Percentiles rank a stretch among this genome's conserved stretches.
phyloP scores from a whole-genome alignment of 2,888 invertebrate species.

The Acrocera orbiculus region DNA sequence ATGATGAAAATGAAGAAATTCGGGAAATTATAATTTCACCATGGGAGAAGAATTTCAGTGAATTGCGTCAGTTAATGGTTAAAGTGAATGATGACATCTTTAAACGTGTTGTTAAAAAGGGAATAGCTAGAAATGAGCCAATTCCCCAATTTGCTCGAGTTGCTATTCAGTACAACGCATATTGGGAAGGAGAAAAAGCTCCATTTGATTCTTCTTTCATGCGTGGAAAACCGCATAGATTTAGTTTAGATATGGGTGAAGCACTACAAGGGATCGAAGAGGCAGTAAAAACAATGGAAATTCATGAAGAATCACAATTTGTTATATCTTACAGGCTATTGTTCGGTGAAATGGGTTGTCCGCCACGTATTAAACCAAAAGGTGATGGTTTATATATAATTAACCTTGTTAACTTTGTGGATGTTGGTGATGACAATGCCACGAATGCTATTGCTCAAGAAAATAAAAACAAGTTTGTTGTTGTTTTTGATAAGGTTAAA shows the following conservation, averaged over 20 bases:
- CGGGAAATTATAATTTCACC: conserved; percentile 19
- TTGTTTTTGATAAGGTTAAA: conserved; percentile 40
- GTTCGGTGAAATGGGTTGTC: conserved; percentile 56
- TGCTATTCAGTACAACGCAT: conserved; percentile 24
- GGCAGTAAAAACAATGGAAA: conserved; percentile 57
- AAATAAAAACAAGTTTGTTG: conserved; percentile 41
- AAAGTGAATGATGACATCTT: conserved; percentile 18
- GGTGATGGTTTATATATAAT: conserved; percentile 57
- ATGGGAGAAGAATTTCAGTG: conserved; percentile 24
- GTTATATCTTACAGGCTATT: conserved; percentile 54
- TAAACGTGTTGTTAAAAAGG: conserved; percentile 19
- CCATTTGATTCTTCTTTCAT: conserved; percentile 29
- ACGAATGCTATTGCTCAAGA: conserved; percentile 31
- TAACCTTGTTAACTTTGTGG: conserved; percentile 44
- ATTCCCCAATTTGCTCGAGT: conserved; percentile 23
- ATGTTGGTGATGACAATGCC: conserved; percentile 25
- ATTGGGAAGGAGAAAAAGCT: conserved; percentile 23
- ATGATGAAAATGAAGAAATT: conserved; percentile 16
- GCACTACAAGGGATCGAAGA: conserved; percentile 48
- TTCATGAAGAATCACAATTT: conserved; percentile 63
- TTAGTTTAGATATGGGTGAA: conserved; percentile 20
- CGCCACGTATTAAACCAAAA: conserved; percentile 58
- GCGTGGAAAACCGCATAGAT: conserved; percentile 21
- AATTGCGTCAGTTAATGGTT: conserved; percentile 21
- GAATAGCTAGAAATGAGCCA: conserved; percentile 11